Base-by-base conservation (phyloP, 2,888 invertebrate genomes). In the Ophion slaviceki region DNA sequence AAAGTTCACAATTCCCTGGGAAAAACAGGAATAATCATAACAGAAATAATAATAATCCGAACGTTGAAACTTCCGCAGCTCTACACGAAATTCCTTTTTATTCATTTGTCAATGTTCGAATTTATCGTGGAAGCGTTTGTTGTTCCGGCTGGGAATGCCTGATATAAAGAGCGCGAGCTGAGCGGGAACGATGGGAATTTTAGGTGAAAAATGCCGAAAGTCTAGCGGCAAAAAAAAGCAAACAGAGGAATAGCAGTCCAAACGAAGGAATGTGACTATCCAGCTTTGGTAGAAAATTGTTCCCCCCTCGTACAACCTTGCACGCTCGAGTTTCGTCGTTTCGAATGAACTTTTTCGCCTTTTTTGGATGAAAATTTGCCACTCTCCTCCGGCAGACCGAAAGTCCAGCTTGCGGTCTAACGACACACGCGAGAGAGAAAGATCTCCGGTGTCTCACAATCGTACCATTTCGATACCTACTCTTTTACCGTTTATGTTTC, bases 131-230 rank as follows among this genome's bases (percentile, higher is more conserved):
- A 6, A 8, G 28, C 40, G 24, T 71, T n/a, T 0, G 14, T 47
- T 17, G 10, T 57, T 59, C 32, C 57, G 8, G 53, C 17, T 57
- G 7, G 62, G 28, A 74, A 74, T 17, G 45, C 62, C 74, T 45
- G 74, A 36, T 72, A 36, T 57, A 71, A 20, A 59, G n/a, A 47
- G 17, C 24, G 62, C 20, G 75, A 40, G 64, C 61, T 47, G 78
- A 53, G 53, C 36, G 40, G 45, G 68, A 68, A 64, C 70, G 75
- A 82, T 76, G 75, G 85, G 85, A 85, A 85, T 85, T 85, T 82
- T 76, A 76, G 82, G 79, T 67, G 79, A 76, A 82, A 85, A 85
- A 82, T 85, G 79, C 85, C 82, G 59, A 85, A 74, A 74, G 74
- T 45, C 45, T 14, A 61, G 28, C 36, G 62, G 24, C 14, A 24